Base-by-base conservation (phyloP, 2,888 invertebrate genomes). In the Euzophera pinguis region DNA sequence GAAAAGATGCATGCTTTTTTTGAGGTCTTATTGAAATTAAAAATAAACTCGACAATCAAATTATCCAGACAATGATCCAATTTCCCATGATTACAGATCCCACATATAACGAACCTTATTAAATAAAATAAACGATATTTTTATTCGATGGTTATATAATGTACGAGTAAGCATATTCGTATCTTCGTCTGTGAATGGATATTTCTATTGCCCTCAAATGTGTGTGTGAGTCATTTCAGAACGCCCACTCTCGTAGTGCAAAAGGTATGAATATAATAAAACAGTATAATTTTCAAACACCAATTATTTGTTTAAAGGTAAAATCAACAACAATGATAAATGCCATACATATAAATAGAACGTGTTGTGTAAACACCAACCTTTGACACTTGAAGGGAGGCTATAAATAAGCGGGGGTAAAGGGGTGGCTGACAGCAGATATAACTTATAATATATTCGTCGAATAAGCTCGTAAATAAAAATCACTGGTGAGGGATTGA, bases 341-440 rank as follows among this genome's bases (percentile, higher is more conserved):
- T 13, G 45, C 32, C 29, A 32, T 50, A 47, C 57, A 57, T 61
- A 60, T 61, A 62, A 62, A 56, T 58, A 67, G 63, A 61, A 60
- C 60, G 52, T 60, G 62, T 58, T 60, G 56, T 65, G 64, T 65
- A 65, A 64, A 69, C 63, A 64, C 56, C 57, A 60, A 62, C 65
- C 65, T 64, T 69, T 65, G 60, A 67, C 64, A 65, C 57, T 62
- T 61, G 34, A 50, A 55, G 49, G 47, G 53, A 52, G 47, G 45
- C 52, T 60, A 66, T 59, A 52, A 52, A 50, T 34, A 39, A 37
- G 52, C 27, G 47, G 52, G 52, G 34, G 47, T 6, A 38, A 22
- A 41, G 41, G 41, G 45, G 49, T 16, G 50, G 53, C 34, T 22
- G 47, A 47, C 52, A 27, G 49, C 22, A 39, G 35, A 27, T 41